These are phyloP conservation scores for Antechinus stuartii DNA, from an alignment of 2,113 vertebrate genomes.

Conservation along the genomic window DNA sequence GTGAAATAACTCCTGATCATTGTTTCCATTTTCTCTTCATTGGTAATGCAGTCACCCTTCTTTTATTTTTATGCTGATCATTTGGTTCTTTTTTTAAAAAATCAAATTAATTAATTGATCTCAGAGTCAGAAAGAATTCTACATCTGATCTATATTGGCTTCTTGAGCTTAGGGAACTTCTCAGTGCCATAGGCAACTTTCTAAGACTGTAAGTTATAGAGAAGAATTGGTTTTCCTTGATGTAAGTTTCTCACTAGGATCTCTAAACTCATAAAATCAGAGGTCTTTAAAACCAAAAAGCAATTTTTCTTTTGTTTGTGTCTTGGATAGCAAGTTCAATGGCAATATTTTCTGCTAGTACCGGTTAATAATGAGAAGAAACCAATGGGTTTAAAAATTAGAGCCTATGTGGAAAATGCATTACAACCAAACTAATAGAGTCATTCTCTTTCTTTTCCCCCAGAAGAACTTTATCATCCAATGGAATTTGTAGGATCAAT, in stretches of 20 bases:
- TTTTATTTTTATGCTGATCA: no score
- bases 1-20: no score
- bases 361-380: neutral
- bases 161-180: neutral
- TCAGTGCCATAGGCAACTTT: neutral
- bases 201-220: neutral
- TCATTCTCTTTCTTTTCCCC: conserved; percentile 64
- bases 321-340: neutral
- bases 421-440: conserved; percentile 56
- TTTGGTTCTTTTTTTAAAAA: no score
- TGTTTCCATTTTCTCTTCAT: no score
- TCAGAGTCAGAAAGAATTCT: neutral
- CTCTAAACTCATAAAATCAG: neutral
- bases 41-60: no score
- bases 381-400: neutral
- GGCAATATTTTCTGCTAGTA: neutral
- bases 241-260: neutral
- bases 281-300: neutral
- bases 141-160: neutral
- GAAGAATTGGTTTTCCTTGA: neutral
- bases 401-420: conserved; percentile 39
- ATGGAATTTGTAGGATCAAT: conserved; percentile 71
- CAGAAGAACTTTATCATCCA: conserved; percentile 63
- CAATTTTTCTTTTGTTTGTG: neutral
- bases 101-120: neutral